These are phyloP conservation scores for Cygnus buccinator DNA, from an alignment of 2,113 vertebrate genomes.

Conservation along the genomic window DNA sequence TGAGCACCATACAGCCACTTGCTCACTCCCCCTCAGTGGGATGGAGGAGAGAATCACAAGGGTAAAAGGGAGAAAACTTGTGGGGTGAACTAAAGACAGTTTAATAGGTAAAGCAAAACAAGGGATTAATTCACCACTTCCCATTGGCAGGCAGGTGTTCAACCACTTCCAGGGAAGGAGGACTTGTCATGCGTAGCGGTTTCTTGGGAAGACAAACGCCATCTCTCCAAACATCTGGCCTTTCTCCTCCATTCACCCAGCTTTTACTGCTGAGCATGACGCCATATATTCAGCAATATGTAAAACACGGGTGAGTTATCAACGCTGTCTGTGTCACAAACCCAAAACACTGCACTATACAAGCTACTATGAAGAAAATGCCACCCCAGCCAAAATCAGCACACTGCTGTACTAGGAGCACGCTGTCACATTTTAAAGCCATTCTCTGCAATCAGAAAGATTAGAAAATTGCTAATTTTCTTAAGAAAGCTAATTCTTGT, in stretches of 20 bases:
- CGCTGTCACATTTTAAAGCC: neutral
- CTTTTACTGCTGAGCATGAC: neutral
- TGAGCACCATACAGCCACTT: neutral
- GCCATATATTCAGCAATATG: neutral
- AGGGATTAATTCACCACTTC: neutral
- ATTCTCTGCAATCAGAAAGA: neutral
- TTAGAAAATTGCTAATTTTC: neutral
- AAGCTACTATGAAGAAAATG: neutral
- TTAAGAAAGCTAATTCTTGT: neutral
- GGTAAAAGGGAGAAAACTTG: neutral
- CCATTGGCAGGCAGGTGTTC: neutral
- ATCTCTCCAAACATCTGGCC: neutral
- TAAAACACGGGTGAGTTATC: neutral
- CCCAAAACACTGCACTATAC: neutral
- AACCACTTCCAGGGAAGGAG: neutral
- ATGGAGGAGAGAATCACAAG: neutral
- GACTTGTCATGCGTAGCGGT: neutral
- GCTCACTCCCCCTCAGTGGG: fast-evolving
- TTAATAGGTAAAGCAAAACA: neutral
- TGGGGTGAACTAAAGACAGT: neutral
- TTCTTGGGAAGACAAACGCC: neutral
- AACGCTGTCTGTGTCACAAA: neutral
- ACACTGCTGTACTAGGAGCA: neutral
- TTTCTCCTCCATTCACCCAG: neutral
- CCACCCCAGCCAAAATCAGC: neutral